These are phyloP conservation scores for Hippoglossus hippoglossus DNA, from an alignment of 2,797 vertebrate species.

Conservation along the genomic window DNA sequence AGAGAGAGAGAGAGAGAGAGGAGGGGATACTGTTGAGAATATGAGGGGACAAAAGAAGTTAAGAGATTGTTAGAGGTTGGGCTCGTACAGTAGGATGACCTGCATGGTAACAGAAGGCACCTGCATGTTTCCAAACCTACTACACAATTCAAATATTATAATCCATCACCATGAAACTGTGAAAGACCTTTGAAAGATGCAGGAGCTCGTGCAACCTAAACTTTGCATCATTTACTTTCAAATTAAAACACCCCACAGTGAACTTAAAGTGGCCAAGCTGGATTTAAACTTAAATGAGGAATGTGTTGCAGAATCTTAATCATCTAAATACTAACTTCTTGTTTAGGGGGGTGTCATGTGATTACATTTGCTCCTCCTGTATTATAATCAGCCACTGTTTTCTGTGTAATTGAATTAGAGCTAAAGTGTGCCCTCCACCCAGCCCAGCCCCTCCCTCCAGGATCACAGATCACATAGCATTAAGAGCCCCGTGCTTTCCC, in stretches of 20 bases:
- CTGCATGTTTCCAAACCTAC: conserved; percentile 11
- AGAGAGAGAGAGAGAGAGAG: too few relatives aligned
- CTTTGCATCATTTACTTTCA: neutral
- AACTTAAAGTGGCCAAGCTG: neutral
- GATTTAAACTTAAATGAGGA: neutral
- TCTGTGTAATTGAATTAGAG: conserved; percentile 47
- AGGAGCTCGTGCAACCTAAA: neutral
- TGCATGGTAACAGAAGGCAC: conserved; percentile 13
- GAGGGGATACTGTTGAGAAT: conserved; percentile 25
- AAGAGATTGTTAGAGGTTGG: conserved; percentile 9
- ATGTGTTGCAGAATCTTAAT: neutral
- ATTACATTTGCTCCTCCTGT: conserved; percentile 17
- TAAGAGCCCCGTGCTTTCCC: conserved; percentile 51
- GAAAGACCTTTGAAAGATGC: neutral
- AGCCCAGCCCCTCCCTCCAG: neutral
- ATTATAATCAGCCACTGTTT: conserved; percentile 40
- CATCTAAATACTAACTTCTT: conserved; percentile 11
- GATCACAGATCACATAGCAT: conserved; percentile 54
- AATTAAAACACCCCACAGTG: neutral
- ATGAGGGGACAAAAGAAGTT: conserved; percentile 39
- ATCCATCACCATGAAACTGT: neutral
- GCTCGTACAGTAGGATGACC: neutral
- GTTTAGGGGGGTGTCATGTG: conserved; percentile 9
- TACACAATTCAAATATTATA: neutral
- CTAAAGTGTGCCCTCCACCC: conserved; percentile 16